Percentiles rank a stretch among this genome's conserved stretches.
Evolutionary conservation across 2,113 vertebrate species (phyloP).

Genomic region (Neoarius graeffei): DNA sequence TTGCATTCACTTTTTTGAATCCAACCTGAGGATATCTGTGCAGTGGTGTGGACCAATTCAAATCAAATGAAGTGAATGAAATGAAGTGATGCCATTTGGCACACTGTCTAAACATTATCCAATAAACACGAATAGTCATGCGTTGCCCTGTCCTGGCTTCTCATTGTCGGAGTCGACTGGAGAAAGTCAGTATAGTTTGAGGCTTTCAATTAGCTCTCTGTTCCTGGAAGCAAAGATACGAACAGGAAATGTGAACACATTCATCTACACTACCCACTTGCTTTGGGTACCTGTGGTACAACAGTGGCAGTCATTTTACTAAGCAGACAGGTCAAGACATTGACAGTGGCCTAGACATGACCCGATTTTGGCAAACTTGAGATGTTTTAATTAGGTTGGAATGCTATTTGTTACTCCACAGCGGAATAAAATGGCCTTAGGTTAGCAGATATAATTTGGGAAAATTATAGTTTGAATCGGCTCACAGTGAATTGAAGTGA

Average conservation of each 20-base stretch:
- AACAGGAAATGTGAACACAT: slow-evolving; percentile 26
- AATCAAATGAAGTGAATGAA: slow-evolving; percentile 18
- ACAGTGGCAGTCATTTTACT: slow-evolving; percentile 8
- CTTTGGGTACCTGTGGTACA: slow-evolving; percentile 7
- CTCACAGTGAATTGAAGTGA: neutral
- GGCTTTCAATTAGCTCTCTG: neutral
- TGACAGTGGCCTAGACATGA: neutral
- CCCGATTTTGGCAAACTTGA: neutral
- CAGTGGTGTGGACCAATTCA: slow-evolving; percentile 1
- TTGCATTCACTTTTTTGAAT: too few species aligned
- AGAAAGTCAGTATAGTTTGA: neutral
- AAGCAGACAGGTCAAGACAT: neutral
- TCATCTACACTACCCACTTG: slow-evolving; percentile 8
- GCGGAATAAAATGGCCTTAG: neutral
- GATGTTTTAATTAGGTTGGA: neutral
- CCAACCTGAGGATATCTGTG: neutral
- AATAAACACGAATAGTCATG: neutral
- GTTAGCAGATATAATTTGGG: neutral
- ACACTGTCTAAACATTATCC: neutral
- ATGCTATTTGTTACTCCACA: neutral
- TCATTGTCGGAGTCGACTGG: neutral
- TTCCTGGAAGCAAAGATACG: slow-evolving; percentile 19
- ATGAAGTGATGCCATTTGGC: slow-evolving; percentile 7
- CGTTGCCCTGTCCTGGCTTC: neutral
- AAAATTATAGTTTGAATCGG: neutral